Conservation (phyloP, 2,797 vertebrate species). For the Coracias cyanogaster region DNA sequence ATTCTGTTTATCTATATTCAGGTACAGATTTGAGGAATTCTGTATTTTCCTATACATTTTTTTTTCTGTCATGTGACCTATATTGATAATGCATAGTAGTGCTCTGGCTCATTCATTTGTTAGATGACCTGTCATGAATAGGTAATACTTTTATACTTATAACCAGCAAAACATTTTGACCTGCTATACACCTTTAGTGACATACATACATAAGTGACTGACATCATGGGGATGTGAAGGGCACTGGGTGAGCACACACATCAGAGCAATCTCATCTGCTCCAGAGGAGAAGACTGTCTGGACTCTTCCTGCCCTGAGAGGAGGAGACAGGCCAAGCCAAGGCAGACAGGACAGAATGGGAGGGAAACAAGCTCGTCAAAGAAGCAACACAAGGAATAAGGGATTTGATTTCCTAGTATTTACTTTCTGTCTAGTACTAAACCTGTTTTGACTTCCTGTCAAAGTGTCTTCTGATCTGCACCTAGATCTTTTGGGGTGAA, state of each 20-base stretch:
- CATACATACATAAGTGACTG: background rate
- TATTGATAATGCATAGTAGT: background rate
- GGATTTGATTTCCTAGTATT: background rate
- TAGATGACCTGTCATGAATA: background rate
- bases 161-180: background rate
- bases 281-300: background rate
- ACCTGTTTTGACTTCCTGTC: background rate
- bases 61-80: background rate
- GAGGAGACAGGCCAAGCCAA: background rate
- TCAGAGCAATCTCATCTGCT: background rate
- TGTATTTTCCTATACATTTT: background rate
- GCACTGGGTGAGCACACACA: accelerated
- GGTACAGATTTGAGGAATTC: background rate
- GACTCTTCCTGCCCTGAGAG: background rate
- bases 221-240: accelerated
- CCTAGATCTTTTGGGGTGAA: background rate
- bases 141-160: background rate
- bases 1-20: background rate
- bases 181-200: background rate
- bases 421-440: background rate
- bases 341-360: background rate
- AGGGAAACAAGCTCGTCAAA: background rate
- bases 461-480: background rate
- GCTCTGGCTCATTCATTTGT: background rate
- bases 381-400: background rate